phyloP scores from a whole-genome alignment of 2,797 vertebrate species.

The Siniperca obscura region DNA sequence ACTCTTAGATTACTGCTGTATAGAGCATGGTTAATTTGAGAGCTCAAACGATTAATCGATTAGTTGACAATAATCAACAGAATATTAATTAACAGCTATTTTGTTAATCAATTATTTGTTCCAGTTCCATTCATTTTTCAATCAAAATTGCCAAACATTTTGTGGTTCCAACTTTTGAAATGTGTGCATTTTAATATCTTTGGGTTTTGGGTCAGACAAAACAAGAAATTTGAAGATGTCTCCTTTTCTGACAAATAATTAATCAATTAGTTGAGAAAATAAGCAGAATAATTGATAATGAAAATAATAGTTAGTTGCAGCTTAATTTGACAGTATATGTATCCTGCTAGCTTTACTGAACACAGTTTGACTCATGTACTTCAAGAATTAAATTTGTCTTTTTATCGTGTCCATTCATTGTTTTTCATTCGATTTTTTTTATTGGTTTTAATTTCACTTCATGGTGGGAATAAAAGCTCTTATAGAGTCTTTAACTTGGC shows the following conservation, averaged over 20 bases:
- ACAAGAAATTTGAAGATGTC: background rate
- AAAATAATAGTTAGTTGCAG: background rate
- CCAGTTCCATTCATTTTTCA: too few species aligned
- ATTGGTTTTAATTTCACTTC: background rate
- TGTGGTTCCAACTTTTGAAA: too few species aligned
- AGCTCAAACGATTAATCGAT: too few species aligned
- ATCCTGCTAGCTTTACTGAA: background rate
- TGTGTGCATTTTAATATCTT: too few species aligned
- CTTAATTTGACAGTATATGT: background rate
- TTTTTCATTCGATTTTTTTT: too few species aligned
- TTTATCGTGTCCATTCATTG: background rate
- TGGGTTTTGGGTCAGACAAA: background rate
- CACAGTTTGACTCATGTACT: background rate
- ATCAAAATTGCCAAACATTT: too few species aligned
- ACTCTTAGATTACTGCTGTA: too few species aligned
- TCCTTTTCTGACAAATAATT: background rate
- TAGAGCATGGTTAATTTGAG: too few species aligned
- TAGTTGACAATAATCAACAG: too few species aligned
- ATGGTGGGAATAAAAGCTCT: background rate
- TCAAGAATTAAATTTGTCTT: background rate
- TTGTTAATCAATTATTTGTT: too few species aligned
- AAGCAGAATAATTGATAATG: background rate
- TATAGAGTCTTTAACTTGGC: background rate
- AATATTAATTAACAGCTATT: too few species aligned
- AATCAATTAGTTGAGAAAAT: background rate